A percentile compares a stretch with the other conserved stretches of the same genome.
phyloP scores from a whole-genome alignment of 2,888 invertebrate species.

The Sisyra terminalis region DNA sequence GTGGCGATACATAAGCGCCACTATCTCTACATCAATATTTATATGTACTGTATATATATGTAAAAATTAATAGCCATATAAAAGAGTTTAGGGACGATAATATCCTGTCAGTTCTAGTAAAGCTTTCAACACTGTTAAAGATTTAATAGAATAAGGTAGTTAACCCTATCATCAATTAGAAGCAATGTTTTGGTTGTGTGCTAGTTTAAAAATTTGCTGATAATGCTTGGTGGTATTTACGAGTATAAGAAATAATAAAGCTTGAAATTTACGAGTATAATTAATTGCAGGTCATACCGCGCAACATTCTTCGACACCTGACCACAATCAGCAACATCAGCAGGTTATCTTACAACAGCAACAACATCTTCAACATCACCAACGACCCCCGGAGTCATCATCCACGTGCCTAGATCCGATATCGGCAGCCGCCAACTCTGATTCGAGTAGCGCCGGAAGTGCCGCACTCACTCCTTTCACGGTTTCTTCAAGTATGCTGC shows the following conservation, averaged over 20 bases:
- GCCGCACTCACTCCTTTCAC: slow-evolving; percentile 37
- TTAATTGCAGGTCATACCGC: slow-evolving; percentile 6
- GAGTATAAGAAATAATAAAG: not conserved
- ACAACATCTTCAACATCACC: slow-evolving; percentile 27
- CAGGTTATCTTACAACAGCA: slow-evolving; percentile 9
- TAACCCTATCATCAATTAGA: too few relatives aligned
- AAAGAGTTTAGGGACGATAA: not conserved
- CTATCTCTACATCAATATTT: not conserved
- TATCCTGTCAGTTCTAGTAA: not conserved
- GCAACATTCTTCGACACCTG: slow-evolving; percentile 16
- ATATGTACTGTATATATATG: not conserved
- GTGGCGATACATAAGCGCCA: not conserved
- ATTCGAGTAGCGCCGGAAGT: slow-evolving; percentile 40
- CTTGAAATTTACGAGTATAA: not conserved
- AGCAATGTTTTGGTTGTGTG: not conserved
- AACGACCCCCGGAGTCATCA: slow-evolving; percentile 43
- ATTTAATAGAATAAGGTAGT: too few relatives aligned
- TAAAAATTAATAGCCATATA: not conserved
- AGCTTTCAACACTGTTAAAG: too few relatives aligned
- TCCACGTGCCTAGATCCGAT: slow-evolving; percentile 25
- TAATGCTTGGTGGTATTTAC: too few relatives aligned
- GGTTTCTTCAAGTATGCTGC: slow-evolving; percentile 75
- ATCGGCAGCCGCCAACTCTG: slow-evolving; percentile 38
- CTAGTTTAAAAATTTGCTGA: too few relatives aligned
- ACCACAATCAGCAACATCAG: slow-evolving; percentile 10